Percentiles rank a stretch among this genome's conserved stretches.
Evolutionary conservation across 2,888 invertebrate genomes (phyloP).

Genomic region (Argyresthia albistria): DNA sequence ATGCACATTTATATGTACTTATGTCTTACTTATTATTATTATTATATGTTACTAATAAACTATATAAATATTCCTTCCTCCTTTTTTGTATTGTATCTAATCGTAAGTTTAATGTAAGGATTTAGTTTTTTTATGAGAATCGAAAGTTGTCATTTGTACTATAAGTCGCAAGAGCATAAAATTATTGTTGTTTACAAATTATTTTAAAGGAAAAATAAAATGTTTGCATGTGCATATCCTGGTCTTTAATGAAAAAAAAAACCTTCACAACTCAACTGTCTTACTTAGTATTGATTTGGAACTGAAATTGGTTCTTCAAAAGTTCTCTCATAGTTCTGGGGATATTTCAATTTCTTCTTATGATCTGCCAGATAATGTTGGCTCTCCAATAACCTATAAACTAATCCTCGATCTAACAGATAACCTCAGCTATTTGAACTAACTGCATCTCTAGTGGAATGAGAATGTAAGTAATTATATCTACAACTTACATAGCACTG

Average conservation of each 20-base stretch:
- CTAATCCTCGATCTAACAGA: background rate
- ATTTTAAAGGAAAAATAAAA: slow-evolving; percentile 64
- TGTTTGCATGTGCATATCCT: slow-evolving; percentile 57
- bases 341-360: too few relatives aligned
- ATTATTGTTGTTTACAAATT: slow-evolving; percentile 64
- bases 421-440: background rate
- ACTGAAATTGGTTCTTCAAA: too few relatives aligned
- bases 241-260: slow-evolving; percentile 32
- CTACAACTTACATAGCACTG: background rate
- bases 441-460: background rate
- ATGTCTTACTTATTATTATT: background rate
- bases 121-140: slow-evolving; percentile 64
- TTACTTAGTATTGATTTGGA: too few relatives aligned
- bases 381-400: too few relatives aligned
- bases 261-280: too few relatives aligned
- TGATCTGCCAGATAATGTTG: too few relatives aligned
- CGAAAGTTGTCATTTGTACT: slow-evolving; percentile 66
- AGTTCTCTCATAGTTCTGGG: too few relatives aligned
- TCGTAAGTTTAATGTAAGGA: slow-evolving; percentile 27
- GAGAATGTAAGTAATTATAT: background rate
- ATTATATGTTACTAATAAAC: background rate
- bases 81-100: slow-evolving; percentile 8
- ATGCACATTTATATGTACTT: background rate
- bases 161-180: slow-evolving; percentile 50
- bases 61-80: slow-evolving; percentile 14